Percentiles rank a stretch among this genome's conserved stretches.
Evolutionary conservation across 64 coral and sea anemone genomes (phyloP).

Genomic region (Stichodactyla helianthus): DNA sequence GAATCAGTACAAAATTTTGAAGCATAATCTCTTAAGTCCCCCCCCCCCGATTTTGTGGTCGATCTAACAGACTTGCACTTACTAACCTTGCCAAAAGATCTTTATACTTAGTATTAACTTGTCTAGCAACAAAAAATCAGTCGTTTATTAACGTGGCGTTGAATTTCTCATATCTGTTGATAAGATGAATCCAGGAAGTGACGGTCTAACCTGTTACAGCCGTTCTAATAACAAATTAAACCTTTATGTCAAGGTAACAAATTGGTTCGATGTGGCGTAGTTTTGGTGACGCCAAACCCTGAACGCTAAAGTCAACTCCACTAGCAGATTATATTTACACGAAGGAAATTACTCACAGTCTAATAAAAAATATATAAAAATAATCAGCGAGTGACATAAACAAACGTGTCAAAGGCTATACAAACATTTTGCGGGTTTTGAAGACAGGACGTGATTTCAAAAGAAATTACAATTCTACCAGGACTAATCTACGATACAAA

Average conservation of each 20-base stretch:
- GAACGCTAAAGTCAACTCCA: not conserved
- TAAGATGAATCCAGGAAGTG: not conserved
- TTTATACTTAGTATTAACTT: not conserved
- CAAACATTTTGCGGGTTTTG: not conserved
- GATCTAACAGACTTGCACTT: too few relatives aligned
- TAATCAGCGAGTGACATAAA: not conserved
- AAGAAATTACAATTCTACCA: not conserved
- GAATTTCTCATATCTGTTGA: not conserved
- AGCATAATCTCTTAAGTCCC: too few relatives aligned
- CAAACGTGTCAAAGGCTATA: not conserved
- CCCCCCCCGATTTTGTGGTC: too few relatives aligned
- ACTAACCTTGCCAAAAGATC: not conserved
- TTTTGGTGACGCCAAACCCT: not conserved
- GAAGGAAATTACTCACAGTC: not conserved
- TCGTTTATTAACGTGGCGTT: not conserved
- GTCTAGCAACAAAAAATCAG: not conserved
- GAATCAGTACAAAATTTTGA: too few relatives aligned
- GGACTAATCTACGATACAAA: not conserved
- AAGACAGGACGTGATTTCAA: not conserved
- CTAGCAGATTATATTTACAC: not conserved
- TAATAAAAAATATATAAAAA: conserved; percentile 9
- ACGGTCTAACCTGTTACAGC: not conserved
- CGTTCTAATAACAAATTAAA: not conserved
- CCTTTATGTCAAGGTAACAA: not conserved
- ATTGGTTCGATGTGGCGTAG: not conserved